These are phyloP conservation scores for Hyaena hyaena DNA, from an alignment of 2,113 vertebrate species.

Conservation along the genomic window DNA sequence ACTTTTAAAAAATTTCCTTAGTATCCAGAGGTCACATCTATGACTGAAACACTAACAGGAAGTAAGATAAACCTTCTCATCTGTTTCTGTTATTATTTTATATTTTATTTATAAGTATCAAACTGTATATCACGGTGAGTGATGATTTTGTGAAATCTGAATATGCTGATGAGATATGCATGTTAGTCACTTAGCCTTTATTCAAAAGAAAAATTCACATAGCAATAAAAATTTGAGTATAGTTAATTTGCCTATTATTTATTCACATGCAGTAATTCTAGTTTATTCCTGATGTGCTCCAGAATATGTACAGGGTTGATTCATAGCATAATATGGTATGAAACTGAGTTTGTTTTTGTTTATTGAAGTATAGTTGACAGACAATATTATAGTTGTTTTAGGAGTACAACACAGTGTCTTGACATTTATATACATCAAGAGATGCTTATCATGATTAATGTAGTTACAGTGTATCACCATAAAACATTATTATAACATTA, in stretches of 20 bases:
- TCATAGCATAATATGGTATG: neutral
- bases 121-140: neutral
- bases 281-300: neutral
- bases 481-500: neutral
- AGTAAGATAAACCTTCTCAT: constrained; percentile 14
- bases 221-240: constrained; percentile 31
- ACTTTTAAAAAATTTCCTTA: neutral
- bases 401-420: neutral
- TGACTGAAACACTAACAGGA: neutral
- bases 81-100: neutral
- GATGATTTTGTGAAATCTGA: constrained; percentile 46
- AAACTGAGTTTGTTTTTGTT: neutral
- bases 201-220: constrained; percentile 17
- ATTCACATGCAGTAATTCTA: neutral
- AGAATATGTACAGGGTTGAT: neutral
- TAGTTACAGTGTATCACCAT: neutral
- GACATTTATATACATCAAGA: neutral
- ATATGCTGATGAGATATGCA: constrained; percentile 1
- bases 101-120: constrained; percentile 38
- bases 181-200: constrained; percentile 10
- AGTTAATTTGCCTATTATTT: neutral
- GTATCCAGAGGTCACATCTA: neutral
- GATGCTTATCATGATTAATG: neutral
- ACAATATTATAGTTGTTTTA: neutral
- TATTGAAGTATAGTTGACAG: neutral